Evolutionary conservation across 2,888 invertebrate genomes (phyloP), one percentile per base, ranked within the genome.

Genomic region (Ommatoiulus sabulosus): DNA sequence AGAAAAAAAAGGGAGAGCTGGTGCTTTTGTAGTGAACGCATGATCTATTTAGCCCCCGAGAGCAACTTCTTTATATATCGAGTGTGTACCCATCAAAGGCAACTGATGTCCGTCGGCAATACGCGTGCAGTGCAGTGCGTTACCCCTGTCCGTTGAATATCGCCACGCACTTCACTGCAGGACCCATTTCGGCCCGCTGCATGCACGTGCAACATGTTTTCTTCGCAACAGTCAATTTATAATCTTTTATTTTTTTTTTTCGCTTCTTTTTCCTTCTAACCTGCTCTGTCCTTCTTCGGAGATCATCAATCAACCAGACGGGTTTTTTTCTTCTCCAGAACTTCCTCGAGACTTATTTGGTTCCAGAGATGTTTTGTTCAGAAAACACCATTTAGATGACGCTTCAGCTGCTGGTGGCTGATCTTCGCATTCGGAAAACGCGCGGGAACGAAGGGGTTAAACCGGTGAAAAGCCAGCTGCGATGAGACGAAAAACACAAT

Each of bases 51-150:
- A 72, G 72, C 72, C 72, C 72, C 72, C 72, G 24, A 72, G 72
- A 72, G 72, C 72, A 72, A 72, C 72, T 72, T 72, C 72, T 72
- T 72, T 72, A 72, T n/a, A 72, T 72, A 72, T 72, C 72, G 72
- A 72, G 72, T 24, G 24, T 72, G 72, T 24, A 72, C 7, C 72
- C 72, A 72, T 72, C 63, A 63, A 63, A 63, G 5, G 72, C 63
- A 63, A 72, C 72, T 72, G 72, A 72, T 72, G 72, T 72, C 72
- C 72, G 72, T 72, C 72, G 72, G 72, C 72, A n/a, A 72, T 72
- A 72, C 72, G 72, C 72, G 72, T 72, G 72, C 72, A 72, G 72
- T 72, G 72, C 72, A 72, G 72, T 72, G 72, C 72, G 72, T 72
- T 72, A 72, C 72, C 72, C 72, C 72, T 72, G 72, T 72, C 72